Percentiles rank a stretch among this genome's conserved stretches.
Evolutionary conservation across 2,113 vertebrate genomes (phyloP).

Genomic region (Tor tambroides): DNA sequence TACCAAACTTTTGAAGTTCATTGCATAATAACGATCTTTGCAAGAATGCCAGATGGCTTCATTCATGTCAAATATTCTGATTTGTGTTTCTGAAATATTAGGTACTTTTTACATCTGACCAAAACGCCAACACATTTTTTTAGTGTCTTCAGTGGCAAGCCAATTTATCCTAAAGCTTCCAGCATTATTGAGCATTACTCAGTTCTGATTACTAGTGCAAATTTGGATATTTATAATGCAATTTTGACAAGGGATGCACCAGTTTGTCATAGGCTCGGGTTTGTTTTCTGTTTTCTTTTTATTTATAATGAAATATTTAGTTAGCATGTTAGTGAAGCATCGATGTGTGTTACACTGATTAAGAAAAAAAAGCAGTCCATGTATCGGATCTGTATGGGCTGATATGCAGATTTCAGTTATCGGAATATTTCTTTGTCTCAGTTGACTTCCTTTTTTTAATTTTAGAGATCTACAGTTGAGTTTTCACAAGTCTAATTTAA

Average conservation of each 20-base stretch:
- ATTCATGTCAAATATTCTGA: not conserved
- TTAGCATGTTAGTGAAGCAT: not conserved
- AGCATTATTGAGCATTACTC: not conserved
- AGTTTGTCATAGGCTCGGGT: not conserved
- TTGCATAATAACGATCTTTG: not conserved
- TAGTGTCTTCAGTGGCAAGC: not conserved
- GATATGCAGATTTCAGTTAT: not conserved
- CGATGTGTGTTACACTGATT: not conserved
- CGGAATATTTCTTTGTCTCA: not conserved
- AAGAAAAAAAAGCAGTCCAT: not conserved
- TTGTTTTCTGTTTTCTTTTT: not conserved
- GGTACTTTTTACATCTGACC: not conserved
- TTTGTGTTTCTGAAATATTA: not conserved
- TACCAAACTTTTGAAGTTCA: not conserved
- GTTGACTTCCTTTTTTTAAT: not conserved
- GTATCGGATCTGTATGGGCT: not conserved
- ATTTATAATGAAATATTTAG: not conserved
- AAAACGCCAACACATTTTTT: not conserved
- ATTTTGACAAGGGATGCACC: not conserved
- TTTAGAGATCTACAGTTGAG: not conserved
- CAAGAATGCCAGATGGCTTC: not conserved
- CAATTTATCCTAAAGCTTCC: not conserved
- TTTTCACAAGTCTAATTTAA: not conserved
- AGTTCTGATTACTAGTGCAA: not conserved
- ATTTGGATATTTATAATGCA: not conserved